Percentiles rank a stretch among this genome's conserved stretches.
phyloP scores from a whole-genome alignment of 2,113 vertebrate species.

The Alligator sinensis region DNA sequence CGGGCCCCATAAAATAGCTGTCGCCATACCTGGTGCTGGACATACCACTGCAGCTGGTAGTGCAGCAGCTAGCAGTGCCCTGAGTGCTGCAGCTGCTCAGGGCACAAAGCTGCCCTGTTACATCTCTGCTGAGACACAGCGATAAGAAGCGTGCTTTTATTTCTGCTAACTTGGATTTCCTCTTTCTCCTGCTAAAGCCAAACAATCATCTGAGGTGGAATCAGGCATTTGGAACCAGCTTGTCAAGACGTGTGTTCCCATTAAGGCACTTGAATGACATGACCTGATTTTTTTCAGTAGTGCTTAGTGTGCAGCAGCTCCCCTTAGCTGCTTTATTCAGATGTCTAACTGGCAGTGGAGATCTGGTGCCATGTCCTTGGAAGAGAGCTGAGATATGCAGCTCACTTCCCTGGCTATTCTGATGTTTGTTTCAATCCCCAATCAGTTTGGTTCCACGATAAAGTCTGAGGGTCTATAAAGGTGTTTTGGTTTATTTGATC shows the following conservation, averaged over 20 bases:
- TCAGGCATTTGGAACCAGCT: fast-evolving
- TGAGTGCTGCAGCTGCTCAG: no score
- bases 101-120: no score
- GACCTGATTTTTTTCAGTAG: background rate
- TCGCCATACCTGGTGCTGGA: no score
- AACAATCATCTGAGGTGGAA: background rate
- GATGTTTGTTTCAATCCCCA: background rate
- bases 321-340: fast-evolving
- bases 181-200: background rate
- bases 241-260: background rate
- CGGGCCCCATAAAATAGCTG: no score
- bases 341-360: background rate
- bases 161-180: background rate
- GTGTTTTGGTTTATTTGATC: background rate
- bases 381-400: background rate
- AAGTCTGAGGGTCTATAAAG: background rate
- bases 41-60: no score
- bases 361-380: background rate
- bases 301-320: background rate
- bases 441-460: background rate
- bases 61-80: no score
- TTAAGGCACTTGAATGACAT: background rate
- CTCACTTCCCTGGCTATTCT: background rate
- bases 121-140: background rate
- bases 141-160: background rate